These are phyloP conservation scores for Tethya wilhelma DNA, from an alignment of 37 sponge, comb jelly and placozoan species.

Conservation along the genomic window DNA sequence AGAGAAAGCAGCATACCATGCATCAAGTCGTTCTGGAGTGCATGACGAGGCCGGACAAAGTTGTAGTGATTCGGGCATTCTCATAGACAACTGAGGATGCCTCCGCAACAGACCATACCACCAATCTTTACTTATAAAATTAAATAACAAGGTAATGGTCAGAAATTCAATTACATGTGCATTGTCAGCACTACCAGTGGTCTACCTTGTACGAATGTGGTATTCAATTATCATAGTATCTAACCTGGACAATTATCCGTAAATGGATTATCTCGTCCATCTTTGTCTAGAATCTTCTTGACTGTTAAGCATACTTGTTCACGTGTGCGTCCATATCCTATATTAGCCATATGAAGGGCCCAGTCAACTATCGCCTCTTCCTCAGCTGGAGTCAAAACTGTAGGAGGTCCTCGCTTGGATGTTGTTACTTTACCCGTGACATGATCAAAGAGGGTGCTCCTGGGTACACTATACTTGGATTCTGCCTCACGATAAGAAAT, in stretches of 20 bases:
- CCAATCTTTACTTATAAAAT: too few relatives aligned
- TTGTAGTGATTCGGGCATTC: slow-evolving; percentile 9
- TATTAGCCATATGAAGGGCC: background rate
- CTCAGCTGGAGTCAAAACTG: slow-evolving; percentile 36
- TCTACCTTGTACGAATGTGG: too few relatives aligned
- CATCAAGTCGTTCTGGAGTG: slow-evolving; percentile 19
- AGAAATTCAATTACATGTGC: too few relatives aligned
- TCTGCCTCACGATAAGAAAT: slow-evolving; percentile 31
- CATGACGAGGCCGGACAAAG: slow-evolving; percentile 2
- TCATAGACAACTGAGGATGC: background rate
- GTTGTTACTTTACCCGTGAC: slow-evolving; percentile 9
- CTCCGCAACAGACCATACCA: slow-evolving; percentile 25
- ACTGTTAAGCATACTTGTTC: slow-evolving; percentile 26
- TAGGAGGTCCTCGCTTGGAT: slow-evolving; percentile 17
- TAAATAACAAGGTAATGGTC: too few relatives aligned
- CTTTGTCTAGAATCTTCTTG: slow-evolving; percentile 29
- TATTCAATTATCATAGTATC: too few relatives aligned
- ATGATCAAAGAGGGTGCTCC: slow-evolving; percentile 47
- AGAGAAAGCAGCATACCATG: slow-evolving; percentile 17
- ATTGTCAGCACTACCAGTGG: too few relatives aligned
- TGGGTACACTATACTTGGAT: slow-evolving; percentile 28
- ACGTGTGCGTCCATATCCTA: slow-evolving; percentile 49
- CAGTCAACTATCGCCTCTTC: slow-evolving; percentile 31
- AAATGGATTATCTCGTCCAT: slow-evolving; percentile 44
- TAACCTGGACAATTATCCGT: too few relatives aligned